Evolutionary conservation across 1,140 invertebrate species (phyloP), one percentile per base, ranked within the genome.

Genomic region (Drosophila parabipectinata): DNA sequence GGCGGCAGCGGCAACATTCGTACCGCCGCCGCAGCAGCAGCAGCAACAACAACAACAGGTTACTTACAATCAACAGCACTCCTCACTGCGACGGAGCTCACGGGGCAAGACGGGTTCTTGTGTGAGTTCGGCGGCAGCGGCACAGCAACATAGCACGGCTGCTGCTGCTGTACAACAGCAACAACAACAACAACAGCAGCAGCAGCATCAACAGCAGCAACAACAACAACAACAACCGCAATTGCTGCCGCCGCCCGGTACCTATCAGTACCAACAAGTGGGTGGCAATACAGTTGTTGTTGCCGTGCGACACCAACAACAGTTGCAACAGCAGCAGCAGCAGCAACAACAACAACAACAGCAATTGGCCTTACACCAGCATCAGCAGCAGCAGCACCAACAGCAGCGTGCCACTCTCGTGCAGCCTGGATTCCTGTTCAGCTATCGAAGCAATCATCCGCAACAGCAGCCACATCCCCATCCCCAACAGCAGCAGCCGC

Each of bases 61-160:
- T 53, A 24, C 41, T 6, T 69, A 69, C 64, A 69, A 69, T 57
- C 81, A 66, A 51, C 81, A 89, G 41, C 87, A 87, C 72, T 84
- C 89, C 50, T 91, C 90, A 62, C 72, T 90, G 60, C 81, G 91
- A 47, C 84, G 91, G 71, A 92, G 91, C 63, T 91, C 91, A 83
- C 85, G 91, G 77, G 71, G 91, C 89, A 92, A 92, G 77, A 92
- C 91, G 91, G 91, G 91, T 92, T 92, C 91, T 83, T 92, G 91
- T 74, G 91, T 92, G 72, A 92, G 91, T 72, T 88, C 91, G 34
- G 74, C 90, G 71, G 85, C 79, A 79, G 78, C 81, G 48, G 87
- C 75, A 78, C 85, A 84, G 76, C 85, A 47, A 47, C 44, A 47
- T 18, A 47, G 44, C 18, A 21, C 44, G 8, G 44, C 18, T 47